A percentile compares a stretch with the other conserved stretches of the same genome.
Conservation (phyloP, 2,797 vertebrate species). For the Vipera ursinii region DNA sequence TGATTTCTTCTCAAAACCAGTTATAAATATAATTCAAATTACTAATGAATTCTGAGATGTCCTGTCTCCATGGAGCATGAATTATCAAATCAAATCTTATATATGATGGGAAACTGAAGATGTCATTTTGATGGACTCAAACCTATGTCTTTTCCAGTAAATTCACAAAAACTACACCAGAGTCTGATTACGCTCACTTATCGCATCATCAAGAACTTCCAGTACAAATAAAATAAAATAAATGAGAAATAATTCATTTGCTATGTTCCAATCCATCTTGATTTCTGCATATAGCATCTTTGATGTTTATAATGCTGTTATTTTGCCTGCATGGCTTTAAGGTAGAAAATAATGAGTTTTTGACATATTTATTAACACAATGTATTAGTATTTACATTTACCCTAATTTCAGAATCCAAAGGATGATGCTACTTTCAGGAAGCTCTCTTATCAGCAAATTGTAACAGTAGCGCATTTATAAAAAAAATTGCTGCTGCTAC, state of each 20-base stretch:
- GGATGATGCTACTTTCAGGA: neutral
- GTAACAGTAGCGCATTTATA: neutral
- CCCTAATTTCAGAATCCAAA: neutral
- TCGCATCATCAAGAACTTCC: neutral
- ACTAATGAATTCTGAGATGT: neutral
- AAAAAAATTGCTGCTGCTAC: neutral
- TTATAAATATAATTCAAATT: neutral
- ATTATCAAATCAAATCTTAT: neutral
- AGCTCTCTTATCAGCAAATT: neutral
- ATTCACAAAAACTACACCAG: neutral
- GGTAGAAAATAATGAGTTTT: neutral
- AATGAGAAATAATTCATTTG: neutral
- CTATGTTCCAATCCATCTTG: neutral
- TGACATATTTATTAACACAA: neutral
- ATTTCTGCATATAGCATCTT: neutral
- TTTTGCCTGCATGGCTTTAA: neutral
- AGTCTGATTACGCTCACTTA: neutral
- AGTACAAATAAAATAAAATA: neutral
- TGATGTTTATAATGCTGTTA: neutral
- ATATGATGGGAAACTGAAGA: neutral
- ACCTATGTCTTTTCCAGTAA: neutral
- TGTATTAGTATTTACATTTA: neutral
- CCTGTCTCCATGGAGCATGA: neutral
- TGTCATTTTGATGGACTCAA: neutral
- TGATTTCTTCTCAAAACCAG: neutral